Evolutionary conservation across 2,113 vertebrate species (phyloP).

Genomic region (Nothoprocta pentlandii): DNA sequence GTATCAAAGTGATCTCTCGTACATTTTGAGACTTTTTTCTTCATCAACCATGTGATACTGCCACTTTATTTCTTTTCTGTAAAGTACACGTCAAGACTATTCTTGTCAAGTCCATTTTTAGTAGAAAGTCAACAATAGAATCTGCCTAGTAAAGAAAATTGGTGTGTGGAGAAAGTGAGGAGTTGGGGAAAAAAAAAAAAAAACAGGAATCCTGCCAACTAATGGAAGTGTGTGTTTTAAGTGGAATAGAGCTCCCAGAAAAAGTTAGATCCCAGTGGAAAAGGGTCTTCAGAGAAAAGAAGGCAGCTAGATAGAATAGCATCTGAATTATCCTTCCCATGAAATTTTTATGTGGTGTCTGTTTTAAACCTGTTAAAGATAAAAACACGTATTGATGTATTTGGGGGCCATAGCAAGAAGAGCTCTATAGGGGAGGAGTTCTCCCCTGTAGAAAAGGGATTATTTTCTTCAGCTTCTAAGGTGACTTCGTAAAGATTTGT

Average conservation of each 20-base stretch:
- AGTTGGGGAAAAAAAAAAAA: background rate
- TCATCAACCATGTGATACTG: background rate
- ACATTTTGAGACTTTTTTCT: background rate
- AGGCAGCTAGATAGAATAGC: conserved; percentile 65
- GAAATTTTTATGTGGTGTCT: conserved; percentile 75
- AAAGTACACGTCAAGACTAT: conserved; percentile 4
- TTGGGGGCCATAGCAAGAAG: background rate
- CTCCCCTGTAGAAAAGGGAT: background rate
- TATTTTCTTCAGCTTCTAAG: background rate
- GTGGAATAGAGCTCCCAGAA: conserved; percentile 61
- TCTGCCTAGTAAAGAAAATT: background rate
- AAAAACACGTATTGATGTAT: conserved; percentile 41
- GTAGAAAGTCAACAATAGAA: background rate
- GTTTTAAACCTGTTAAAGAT: conserved; percentile 67
- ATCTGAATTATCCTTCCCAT: conserved; percentile 70
- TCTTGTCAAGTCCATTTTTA: conserved; percentile 38
- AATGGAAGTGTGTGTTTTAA: conserved; percentile 73
- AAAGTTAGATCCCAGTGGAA: conserved; percentile 64
- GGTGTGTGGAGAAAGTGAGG: background rate
- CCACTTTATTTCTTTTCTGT: conserved; percentile 30
- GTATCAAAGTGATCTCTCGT: background rate
- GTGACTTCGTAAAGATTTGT: background rate
- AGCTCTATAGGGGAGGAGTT: background rate
- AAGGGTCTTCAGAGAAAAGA: conserved; percentile 69
- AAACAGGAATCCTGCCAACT: conserved; percentile 34